Conservation (phyloP, 1,140 invertebrate genomes). For the Tachypleus tridentatus region DNA sequence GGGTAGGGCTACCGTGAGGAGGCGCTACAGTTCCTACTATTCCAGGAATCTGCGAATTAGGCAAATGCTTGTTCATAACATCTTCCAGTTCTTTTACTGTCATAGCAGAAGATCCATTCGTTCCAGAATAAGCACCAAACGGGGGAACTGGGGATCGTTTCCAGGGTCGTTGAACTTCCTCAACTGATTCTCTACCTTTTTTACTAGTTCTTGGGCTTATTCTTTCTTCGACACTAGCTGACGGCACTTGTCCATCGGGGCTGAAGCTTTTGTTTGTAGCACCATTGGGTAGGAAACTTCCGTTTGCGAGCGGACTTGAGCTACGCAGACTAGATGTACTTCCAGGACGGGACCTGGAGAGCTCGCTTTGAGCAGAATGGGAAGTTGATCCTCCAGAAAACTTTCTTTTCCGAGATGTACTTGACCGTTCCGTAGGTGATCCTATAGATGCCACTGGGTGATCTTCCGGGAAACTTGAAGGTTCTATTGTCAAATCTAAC, state of each 20-base stretch:
- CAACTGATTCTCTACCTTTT: neutral
- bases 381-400: too few species aligned
- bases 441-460: too few species aligned
- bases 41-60: slow-evolving; percentile 29
- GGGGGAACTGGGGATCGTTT: slow-evolving; percentile 11
- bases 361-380: too few species aligned
- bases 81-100: slow-evolving; percentile 61
- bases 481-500: slow-evolving; percentile 9
- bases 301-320: slow-evolving; percentile 7
- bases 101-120: slow-evolving; percentile 11
- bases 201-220: neutral
- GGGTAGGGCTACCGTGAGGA: neutral
- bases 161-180: slow-evolving; percentile 16
- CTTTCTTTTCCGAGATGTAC: too few species aligned
- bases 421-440: too few species aligned
- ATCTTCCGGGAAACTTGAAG: slow-evolving; percentile 1
- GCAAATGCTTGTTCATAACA: slow-evolving; percentile 90
- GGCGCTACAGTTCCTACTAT: neutral
- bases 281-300: slow-evolving; percentile 1
- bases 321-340: slow-evolving; percentile 11
- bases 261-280: slow-evolving; percentile 4
- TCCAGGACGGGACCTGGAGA: slow-evolving; percentile 5
- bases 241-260: slow-evolving; percentile 5
- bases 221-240: too few species aligned
- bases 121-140: neutral